Conservation (phyloP, 2,888 invertebrate genomes). For the Nasonovia ribisnigri region DNA sequence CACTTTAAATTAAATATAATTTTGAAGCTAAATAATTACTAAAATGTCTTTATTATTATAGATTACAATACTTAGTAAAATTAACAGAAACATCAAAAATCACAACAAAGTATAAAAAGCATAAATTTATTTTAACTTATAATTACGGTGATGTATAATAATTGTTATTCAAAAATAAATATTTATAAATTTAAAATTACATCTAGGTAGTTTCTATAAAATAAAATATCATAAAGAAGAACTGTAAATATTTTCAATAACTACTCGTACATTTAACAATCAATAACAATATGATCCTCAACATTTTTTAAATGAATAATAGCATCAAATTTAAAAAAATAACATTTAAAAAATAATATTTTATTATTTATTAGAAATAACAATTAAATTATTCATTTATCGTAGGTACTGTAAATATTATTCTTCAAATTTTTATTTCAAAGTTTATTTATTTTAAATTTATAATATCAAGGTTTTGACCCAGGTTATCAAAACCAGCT, state of each 20-base stretch:
- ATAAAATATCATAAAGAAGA: not conserved
- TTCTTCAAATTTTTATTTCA: not conserved
- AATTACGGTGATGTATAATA: not conserved
- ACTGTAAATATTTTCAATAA: not conserved
- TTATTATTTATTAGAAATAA: not conserved
- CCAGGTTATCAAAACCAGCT: not conserved
- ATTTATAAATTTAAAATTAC: not conserved
- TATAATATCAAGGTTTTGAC: not conserved
- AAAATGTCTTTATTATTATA: too few species aligned
- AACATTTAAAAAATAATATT: not conserved
- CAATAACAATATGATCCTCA: not conserved
- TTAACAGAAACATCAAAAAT: not conserved
- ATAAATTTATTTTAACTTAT: too few species aligned
- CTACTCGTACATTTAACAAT: not conserved
- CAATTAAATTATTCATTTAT: not conserved
- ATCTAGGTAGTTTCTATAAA: not conserved
- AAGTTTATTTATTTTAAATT: not conserved
- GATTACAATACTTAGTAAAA: not conserved
- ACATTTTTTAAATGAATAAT: not conserved
- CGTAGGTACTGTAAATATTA: not conserved
- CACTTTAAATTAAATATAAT: not conserved
- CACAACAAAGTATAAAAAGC: not conserved
- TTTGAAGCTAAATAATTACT: too few species aligned
- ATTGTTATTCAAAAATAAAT: not conserved
- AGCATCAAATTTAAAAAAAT: not conserved